Evolutionary conservation across 1,140 invertebrate species (phyloP), one percentile per base, ranked within the genome.

Genomic region (Sycophila sp.): DNA sequence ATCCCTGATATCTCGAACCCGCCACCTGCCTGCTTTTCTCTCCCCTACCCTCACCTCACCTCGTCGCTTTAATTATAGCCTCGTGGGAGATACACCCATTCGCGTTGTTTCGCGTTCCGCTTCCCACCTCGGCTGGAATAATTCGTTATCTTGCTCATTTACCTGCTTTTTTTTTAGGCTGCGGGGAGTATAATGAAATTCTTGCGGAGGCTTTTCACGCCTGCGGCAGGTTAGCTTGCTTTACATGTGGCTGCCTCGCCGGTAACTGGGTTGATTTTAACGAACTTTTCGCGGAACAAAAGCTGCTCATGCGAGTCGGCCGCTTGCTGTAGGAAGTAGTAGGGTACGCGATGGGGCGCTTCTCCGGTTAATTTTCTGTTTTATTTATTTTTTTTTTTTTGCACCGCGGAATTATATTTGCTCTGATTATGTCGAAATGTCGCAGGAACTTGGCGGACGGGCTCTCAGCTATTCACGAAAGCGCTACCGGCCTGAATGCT

Each of bases 221-320:
- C 15, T 36, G n/a, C n/a, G n/a, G n/a, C n/a, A n/a, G n/a, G n/a
- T 24, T 24, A 6, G 45, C 6, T 13, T 19, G 45, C 24, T 49
- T 49, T 45, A 17, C 45, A 24, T 49, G 19, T 2, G 45, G 5
- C n/a, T 19, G n/a, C 17, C 17, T 2, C 3, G 19, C 45, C 17
- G 26, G 51, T 30, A 55, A 49, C 28, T 55, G 17, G 51, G 51
- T 55, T 55, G 26, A 13, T 55, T 55, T 55, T 55, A 55, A 28
- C n/a, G 28, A 55, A 55, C 51, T 55, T 55, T 55, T n/a, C 28
- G 2, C 15, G 10, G 47, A 26, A 51, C 47, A 51, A 51, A 51
- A 51, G 47, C n/a, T n/a, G n/a, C n/a, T n/a, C n/a, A n/a, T n/a
- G n/a, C n/a, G n/a, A n/a, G n/a, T n/a, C n/a, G n/a, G n/a, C n/a